Percentiles rank a stretch among this genome's conserved stretches.
Conservation (phyloP, 2,113 vertebrate genomes). For the Protobothrops flavoviridis region DNA sequence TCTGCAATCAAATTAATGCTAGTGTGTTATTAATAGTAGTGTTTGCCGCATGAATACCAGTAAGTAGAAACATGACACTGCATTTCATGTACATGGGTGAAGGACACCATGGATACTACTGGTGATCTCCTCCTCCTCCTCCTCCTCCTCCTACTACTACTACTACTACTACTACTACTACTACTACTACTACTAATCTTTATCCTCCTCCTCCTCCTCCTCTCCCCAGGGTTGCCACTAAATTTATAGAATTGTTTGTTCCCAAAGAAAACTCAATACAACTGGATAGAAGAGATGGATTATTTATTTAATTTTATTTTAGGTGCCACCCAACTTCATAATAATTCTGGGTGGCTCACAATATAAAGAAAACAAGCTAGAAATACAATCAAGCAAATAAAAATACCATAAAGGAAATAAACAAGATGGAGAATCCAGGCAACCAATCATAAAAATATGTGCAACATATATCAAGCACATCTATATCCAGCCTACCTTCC, state of each 20-base stretch:
- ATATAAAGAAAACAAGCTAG: background rate
- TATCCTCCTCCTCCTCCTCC: too few relatives aligned
- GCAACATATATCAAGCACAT: background rate
- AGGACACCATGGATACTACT: background rate
- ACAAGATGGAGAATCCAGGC: background rate
- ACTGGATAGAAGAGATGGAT: background rate
- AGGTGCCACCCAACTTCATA: background rate
- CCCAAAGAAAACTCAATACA: background rate
- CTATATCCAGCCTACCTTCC: background rate
- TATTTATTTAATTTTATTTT: background rate
- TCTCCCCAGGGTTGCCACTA: background rate
- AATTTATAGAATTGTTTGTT: background rate
- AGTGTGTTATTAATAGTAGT: background rate
- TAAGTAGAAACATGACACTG: background rate
- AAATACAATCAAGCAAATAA: background rate
- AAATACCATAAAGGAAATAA: background rate
- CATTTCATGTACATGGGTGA: background rate
- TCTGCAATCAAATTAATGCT: background rate
- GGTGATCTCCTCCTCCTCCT: background rate
- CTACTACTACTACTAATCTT: too few relatives aligned
- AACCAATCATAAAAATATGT: background rate
- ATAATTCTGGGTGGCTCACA: background rate
- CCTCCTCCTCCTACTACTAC: background rate
- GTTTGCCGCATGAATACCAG: background rate
- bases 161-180: too few relatives aligned